Conservation (phyloP, 1,140 invertebrate genomes). For the Periplaneta americana region DNA sequence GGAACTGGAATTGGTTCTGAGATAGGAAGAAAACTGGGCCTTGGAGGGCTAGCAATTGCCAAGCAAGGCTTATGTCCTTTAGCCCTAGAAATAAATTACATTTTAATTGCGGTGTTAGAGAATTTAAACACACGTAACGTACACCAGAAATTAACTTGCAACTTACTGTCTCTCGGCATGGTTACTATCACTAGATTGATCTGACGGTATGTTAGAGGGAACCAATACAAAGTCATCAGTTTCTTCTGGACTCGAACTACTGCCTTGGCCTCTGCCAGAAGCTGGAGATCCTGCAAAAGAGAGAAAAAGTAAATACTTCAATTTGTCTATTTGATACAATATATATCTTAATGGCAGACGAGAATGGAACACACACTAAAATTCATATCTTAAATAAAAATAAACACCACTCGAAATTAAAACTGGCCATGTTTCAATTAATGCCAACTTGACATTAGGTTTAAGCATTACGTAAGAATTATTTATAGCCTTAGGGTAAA, state of each 20-base stretch:
- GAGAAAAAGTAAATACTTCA: neutral
- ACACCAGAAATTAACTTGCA: neutral
- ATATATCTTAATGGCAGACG: constrained; percentile 2
- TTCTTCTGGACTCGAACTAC: constrained; percentile 58
- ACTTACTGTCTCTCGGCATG: constrained; percentile 4
- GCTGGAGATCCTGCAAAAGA: constrained; percentile 36
- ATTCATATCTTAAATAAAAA: neutral
- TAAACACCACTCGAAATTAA: neutral
- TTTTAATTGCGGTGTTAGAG: neutral
- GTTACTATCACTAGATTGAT: constrained; percentile 13
- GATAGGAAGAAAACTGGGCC: constrained; percentile 63
- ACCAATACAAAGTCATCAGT: constrained; percentile 83
- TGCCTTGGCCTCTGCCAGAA: constrained; percentile 24
- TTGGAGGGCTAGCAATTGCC: constrained; percentile 47
- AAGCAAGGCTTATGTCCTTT: constrained; percentile 1
- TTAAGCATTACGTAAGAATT: neutral
- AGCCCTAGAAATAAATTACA: neutral
- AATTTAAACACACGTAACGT: neutral
- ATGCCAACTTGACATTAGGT: neutral
- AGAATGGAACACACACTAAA: neutral
- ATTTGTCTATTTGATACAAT: constrained; percentile 21
- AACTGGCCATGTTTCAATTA: neutral
- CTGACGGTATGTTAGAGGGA: constrained; percentile 56
- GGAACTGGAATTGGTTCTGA: constrained; percentile 76
- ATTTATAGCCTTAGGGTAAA: neutral